Base-by-base conservation (phyloP, 2,888 invertebrate species). In the Tachina grossa region DNA sequence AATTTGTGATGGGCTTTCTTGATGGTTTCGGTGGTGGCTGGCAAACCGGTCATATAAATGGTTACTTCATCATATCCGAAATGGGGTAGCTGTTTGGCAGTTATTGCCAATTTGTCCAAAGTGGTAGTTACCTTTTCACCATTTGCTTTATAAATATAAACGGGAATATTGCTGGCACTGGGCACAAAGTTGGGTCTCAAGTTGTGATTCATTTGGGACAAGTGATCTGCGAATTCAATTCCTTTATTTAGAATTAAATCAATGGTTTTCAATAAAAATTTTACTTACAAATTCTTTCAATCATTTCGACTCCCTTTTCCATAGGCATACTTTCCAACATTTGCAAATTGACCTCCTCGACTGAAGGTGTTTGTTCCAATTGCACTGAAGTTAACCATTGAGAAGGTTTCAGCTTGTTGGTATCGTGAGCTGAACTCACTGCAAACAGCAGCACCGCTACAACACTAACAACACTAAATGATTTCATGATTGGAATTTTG, bases 1-100 rank as follows among this genome's bases (percentile, higher is more conserved):
- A 92, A 41, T 71, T 90, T 88, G 41, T 87, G 83, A 47, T 89
- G 89, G 19, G 92, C 91, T 86, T 92, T 91, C 39, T 83, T 81
- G 10, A 88, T 89, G 4, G 89, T 84, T 77, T 83, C 80, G 84
- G 87, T 89, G 41, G 65, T 83, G 51, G 89, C 86, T 71, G 91
- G 91, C 59, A 91, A 63, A 41, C 92, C 92, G 68, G 91, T 89
- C 14, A 92, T 89, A 87, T 89, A 90, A 65, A 92, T 89, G 84
- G 92, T 91, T 0, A 92, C 89, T 83, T 92, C 92, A 13, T 92
- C 89, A 47, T 89, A 83, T 69, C 89, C 91, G 63, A 92, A 90
- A 69, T 89, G 87, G 2, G 86, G 66, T 61, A 89, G 88, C 45
- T 89, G 88, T 59, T 89, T 90, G 47, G 88, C 88, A 0, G 82